Evolutionary conservation across 2,113 vertebrate species (phyloP).

Genomic region (Gallinago media): DNA sequence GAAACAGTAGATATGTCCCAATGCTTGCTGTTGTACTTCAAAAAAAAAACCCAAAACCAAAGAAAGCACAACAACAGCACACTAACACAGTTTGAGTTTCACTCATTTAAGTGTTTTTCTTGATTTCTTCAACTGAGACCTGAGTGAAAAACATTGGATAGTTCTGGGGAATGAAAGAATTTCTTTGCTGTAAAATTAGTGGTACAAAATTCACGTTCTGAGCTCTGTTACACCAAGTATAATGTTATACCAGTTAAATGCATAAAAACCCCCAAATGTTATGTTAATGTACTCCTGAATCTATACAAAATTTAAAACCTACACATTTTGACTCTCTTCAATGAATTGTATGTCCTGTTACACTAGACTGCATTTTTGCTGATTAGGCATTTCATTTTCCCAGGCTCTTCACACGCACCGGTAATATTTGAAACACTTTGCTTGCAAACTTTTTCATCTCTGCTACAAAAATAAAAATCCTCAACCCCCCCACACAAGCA

Average conservation of each 20-base stretch:
- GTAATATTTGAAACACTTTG: background rate
- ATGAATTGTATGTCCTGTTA: background rate
- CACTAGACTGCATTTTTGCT: background rate
- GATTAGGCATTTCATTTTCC: background rate
- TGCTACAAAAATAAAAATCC: background rate
- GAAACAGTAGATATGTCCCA: background rate
- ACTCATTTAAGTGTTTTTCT: background rate
- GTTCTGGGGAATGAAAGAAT: background rate
- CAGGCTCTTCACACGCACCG: background rate
- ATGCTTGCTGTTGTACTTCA: background rate
- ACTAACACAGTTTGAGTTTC: background rate
- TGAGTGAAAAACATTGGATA: background rate
- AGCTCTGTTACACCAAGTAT: background rate
- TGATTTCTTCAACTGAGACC: background rate
- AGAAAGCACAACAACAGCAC: rapidly evolving
- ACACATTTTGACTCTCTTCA: background rate
- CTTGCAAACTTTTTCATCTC: background rate
- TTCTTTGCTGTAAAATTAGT: background rate
- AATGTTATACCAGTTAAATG: background rate
- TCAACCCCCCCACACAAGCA: background rate
- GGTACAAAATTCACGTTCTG: background rate
- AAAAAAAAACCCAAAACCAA: background rate
- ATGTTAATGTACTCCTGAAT: background rate
- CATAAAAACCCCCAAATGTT: background rate
- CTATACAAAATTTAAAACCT: background rate